Conservation (phyloP, 2,797 vertebrate genomes). For the Mycteria americana region DNA sequence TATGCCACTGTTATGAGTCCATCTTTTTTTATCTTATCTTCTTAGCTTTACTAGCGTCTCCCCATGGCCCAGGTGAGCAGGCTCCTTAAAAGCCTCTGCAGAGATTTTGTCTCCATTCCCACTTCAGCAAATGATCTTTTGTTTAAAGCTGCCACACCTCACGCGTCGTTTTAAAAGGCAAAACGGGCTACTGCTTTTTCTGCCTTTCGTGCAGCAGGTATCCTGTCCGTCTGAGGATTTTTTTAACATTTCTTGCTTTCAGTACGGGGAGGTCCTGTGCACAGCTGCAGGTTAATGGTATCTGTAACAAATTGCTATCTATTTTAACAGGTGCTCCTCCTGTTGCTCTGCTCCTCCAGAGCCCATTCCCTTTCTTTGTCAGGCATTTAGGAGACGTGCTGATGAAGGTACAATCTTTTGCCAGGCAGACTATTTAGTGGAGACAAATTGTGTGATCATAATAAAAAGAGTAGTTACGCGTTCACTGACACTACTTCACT, state of each 20-base stretch:
- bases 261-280: neutral
- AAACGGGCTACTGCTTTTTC: neutral
- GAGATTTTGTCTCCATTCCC: neutral
- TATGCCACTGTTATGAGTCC: neutral
- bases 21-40: neutral
- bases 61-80: neutral
- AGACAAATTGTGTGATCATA: neutral
- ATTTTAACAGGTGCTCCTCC: conserved; percentile 57
- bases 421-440: neutral
- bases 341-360: neutral
- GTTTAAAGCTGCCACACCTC: neutral
- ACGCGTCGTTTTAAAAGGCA: neutral
- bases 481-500: neutral
- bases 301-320: conserved; percentile 42
- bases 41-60: neutral
- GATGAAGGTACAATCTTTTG: neutral
- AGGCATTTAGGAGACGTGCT: neutral
- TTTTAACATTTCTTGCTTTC: neutral
- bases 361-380: neutral
- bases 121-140: neutral
- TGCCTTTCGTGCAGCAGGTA: neutral
- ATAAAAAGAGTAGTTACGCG: neutral
- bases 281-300: conserved; percentile 30
- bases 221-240: neutral
- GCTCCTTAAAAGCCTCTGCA: neutral